A percentile compares a stretch with the other conserved stretches of the same genome.
Evolutionary conservation across 2,888 invertebrate genomes (phyloP).

Genomic region (Cerceris ruficornis): DNA sequence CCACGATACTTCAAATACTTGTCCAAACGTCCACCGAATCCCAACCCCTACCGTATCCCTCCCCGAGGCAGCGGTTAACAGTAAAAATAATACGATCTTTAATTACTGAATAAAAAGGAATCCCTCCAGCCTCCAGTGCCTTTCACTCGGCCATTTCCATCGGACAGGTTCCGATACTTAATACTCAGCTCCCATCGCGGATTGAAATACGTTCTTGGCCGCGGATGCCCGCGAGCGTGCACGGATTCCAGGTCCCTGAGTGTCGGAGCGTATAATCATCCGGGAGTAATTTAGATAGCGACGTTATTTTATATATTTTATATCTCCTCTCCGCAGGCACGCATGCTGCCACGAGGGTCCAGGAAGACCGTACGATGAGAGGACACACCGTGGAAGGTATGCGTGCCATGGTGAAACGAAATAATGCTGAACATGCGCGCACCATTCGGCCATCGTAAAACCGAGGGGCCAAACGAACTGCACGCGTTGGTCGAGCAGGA

Average conservation of each 20-base stretch:
- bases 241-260: conserved; percentile 18
- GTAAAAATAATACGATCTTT: too few relatives aligned
- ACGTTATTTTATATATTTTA: conserved; percentile 71
- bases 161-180: too few relatives aligned
- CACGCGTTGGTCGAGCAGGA: conserved; percentile 68
- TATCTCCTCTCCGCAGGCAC: conserved; percentile 34
- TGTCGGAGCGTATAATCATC: conserved; percentile 60
- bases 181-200: too few relatives aligned
- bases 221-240: too few relatives aligned
- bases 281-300: conserved; percentile 74
- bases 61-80: too few relatives aligned
- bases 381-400: conserved; percentile 23
- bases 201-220: too few relatives aligned
- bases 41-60: too few relatives aligned
- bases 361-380: conserved; percentile 2
- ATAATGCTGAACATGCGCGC: conserved; percentile 72
- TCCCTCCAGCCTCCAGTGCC: too few relatives aligned
- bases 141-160: too few relatives aligned
- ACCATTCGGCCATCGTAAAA: conserved; percentile 76
- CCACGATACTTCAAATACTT: too few relatives aligned
- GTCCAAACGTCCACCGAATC: too few relatives aligned
- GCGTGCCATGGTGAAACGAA: conserved; percentile 64
- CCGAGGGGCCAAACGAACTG: conserved; percentile 74
- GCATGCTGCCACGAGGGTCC: neutral
- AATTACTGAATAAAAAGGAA: too few relatives aligned